Evolutionary conservation across 2,113 vertebrate genomes (phyloP).

Genomic region (Anthoscopus minutus): DNA sequence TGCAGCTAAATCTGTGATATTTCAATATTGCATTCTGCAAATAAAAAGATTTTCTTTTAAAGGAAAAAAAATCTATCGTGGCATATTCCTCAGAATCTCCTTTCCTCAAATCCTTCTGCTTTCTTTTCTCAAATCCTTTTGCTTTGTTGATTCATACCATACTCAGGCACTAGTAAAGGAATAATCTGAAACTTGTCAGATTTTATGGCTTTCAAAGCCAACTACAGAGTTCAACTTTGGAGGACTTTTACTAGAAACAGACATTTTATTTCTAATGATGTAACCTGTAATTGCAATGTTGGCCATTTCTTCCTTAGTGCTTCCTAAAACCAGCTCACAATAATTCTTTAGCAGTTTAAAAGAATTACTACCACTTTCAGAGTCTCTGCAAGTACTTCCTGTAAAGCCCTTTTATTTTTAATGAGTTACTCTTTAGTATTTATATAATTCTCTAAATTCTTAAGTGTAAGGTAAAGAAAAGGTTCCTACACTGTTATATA

Average conservation of each 20-base stretch:
- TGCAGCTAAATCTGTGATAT: neutral
- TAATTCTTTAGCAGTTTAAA: neutral
- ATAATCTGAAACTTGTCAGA: neutral
- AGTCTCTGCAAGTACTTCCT: neutral
- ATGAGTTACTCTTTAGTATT: constrained; percentile 45
- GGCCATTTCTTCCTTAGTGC: neutral
- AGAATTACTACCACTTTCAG: constrained; percentile 5
- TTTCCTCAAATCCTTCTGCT: neutral
- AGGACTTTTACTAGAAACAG: neutral
- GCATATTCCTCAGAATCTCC: neutral
- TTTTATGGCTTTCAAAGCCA: neutral
- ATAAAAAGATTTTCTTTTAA: neutral
- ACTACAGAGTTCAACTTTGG: neutral
- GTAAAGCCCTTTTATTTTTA: constrained; percentile 37
- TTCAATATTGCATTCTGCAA: neutral
- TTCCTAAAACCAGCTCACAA: neutral
- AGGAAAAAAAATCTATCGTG: neutral
- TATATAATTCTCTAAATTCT: constrained; percentile 55
- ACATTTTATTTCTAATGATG: neutral
- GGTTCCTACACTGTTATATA: neutral
- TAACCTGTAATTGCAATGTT: neutral
- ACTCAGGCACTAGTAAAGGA: neutral
- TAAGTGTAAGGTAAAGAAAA: constrained; percentile 40
- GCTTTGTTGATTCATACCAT: neutral
- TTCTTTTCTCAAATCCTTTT: neutral